Conservation (phyloP, 2,113 vertebrate genomes). For the Anoura caudifer region DNA sequence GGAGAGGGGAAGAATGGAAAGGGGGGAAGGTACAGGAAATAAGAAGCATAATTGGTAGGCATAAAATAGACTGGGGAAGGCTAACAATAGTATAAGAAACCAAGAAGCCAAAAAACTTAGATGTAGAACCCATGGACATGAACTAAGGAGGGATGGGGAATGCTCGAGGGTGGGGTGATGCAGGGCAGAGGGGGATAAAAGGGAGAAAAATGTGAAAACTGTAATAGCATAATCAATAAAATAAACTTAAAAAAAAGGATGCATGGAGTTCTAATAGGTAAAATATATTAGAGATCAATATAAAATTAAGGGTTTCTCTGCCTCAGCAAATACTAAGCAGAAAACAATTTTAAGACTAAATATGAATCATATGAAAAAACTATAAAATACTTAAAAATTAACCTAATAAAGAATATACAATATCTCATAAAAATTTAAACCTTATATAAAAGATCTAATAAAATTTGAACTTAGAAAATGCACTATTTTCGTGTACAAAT, state of each 20-base stretch:
- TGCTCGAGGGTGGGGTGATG: too few relatives aligned
- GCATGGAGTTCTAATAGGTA: background rate
- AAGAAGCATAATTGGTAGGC: too few relatives aligned
- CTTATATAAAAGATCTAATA: background rate
- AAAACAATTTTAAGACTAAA: constrained; percentile 16
- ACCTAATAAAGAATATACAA: background rate
- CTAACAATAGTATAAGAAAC: too few relatives aligned
- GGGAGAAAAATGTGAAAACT: too few relatives aligned
- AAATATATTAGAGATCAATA: background rate
- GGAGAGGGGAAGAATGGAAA: too few relatives aligned
- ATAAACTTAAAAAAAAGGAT: background rate
- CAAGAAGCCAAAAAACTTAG: too few relatives aligned
- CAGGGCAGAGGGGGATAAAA: too few relatives aligned
- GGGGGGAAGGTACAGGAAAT: too few relatives aligned
- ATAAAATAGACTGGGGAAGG: too few relatives aligned
- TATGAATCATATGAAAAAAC: background rate
- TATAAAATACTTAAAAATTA: background rate
- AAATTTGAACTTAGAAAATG: background rate
- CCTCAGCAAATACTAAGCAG: background rate
- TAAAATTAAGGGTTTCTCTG: constrained; percentile 1
- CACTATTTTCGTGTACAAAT: background rate
- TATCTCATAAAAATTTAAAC: background rate
- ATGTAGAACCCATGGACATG: too few relatives aligned
- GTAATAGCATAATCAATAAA: too few relatives aligned
- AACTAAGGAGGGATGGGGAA: too few relatives aligned